Percentiles rank a stretch among this genome's conserved stretches.
These are phyloP conservation scores for Epinotia demarniana DNA, from an alignment of 2,888 invertebrate genomes.

Conservation along the genomic window DNA sequence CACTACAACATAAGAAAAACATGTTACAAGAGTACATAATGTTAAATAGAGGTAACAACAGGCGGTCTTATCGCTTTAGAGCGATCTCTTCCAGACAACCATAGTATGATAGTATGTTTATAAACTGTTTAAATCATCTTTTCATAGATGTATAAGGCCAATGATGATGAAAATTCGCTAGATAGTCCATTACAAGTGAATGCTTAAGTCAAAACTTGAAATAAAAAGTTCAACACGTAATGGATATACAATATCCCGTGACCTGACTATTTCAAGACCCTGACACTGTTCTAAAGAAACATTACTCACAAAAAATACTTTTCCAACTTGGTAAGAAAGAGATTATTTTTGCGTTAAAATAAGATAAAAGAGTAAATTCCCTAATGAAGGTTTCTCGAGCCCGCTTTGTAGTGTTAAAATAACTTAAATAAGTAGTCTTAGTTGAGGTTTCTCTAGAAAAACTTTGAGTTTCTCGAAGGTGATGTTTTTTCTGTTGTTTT, in stretches of 20 bases:
- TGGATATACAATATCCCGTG: neutral
- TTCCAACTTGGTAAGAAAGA: conserved; percentile 6
- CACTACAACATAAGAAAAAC: no score
- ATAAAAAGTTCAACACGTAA: no score
- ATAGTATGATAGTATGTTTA: no score
- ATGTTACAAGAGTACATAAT: no score
- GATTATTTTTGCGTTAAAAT: conserved; percentile 18
- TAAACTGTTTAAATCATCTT: no score
- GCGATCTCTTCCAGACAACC: no score
- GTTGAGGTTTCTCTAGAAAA: conserved; percentile 16
- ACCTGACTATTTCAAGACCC: neutral
- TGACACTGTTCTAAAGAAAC: neutral
- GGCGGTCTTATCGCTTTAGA: no score
- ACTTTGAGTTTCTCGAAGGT: conserved; percentile 7
- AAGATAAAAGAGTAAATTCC: conserved; percentile 27
- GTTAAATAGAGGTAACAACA: no score
- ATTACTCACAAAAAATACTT: neutral
- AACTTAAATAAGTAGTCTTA: conserved; percentile 28
- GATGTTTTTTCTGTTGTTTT: conserved; percentile 5
- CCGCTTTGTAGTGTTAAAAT: conserved; percentile 32
- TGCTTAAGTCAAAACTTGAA: no score
- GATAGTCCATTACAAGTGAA: no score
- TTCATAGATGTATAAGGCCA: no score
- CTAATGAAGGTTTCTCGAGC: conserved; percentile 25
- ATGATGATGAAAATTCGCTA: no score